Evolutionary conservation across 1,140 invertebrate species (phyloP), one percentile per base, ranked within the genome.

Genomic region (Listronotus bonariensis): DNA sequence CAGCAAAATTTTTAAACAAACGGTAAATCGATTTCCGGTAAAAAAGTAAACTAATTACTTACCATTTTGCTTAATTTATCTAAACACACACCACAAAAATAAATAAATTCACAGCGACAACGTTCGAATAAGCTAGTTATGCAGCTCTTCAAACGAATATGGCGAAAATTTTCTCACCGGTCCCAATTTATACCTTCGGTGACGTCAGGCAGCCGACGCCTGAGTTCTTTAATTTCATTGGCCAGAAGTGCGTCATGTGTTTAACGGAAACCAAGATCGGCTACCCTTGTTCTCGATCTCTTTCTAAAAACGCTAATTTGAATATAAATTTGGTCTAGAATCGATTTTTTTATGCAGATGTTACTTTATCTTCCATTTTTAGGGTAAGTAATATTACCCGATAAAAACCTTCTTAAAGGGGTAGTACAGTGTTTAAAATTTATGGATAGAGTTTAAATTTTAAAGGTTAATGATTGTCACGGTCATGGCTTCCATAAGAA

Each of bases 131-230:
- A 67, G 65, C 65, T 56, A 61, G 57, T 62, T 48, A 67, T 67
- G 65, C 57, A 67, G 65, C 65, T 57, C 56, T 51, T 48, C 65
- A 59, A 67, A 67, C 57, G 55, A 60, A 62, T 36, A 40, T 38
- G 40, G 41, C 11, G 20, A 26, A 60, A 32, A 18, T 49, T 54
- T 34, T 15, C 6, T 26, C 14, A 11, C 32, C 65, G 41, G 56
- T 59, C 60, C 26, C 38, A 54, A 66, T 66, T 67, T 67, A 67
- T 67, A 67, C 1, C 3, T 31, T 26, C 18, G 9, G 10, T 67
- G 65, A 67, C 65, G 65, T 67, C 65, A 66, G 34, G n/a, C 42
- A 62, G 43, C 65, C 64, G 59, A 66, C 64, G 64, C 64, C 64
- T 59, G 17, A 48, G 38, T 46, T 18, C 31, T 34, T 8, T 1